phyloP scores from a whole-genome alignment of 2,113 vertebrate genomes.

The Tretioscincus oriximinensis region DNA sequence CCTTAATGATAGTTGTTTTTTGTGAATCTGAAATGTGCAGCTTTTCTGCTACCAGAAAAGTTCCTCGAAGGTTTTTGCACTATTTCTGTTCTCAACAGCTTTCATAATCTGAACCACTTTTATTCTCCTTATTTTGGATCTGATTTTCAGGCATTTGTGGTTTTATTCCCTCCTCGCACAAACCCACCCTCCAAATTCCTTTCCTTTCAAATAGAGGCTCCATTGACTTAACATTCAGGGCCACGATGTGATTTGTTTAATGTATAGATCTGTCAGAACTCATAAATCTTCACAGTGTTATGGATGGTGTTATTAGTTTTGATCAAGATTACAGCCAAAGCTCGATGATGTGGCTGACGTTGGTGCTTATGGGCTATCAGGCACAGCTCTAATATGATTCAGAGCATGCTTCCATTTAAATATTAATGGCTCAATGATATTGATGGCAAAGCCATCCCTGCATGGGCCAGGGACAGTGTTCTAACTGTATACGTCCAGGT shows the following conservation, averaged over 20 bases:
- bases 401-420: constrained; percentile 56
- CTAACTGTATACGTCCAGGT: constrained; percentile 11
- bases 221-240: constrained; percentile 52
- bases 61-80: background rate
- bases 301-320: constrained; percentile 69
- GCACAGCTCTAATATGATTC: constrained; percentile 45
- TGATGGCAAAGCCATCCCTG: constrained; percentile 41
- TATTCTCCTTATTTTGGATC: background rate
- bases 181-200: too few relatives aligned
- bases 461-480: constrained; percentile 5
- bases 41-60: background rate
- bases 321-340: constrained; percentile 62
- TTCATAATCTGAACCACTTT: background rate
- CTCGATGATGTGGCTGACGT: constrained; percentile 49
- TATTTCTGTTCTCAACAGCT: too few relatives aligned
- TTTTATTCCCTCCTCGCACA: background rate
- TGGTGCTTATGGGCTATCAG: constrained; percentile 44
- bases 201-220: background rate
- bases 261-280: constrained; percentile 61
- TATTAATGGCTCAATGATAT: constrained; percentile 55
- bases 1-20: background rate
- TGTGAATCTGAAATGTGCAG: background rate
- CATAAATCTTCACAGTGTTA: constrained; percentile 66
- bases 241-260: constrained; percentile 56
- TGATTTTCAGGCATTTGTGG: background rate